Percentiles rank a stretch among this genome's conserved stretches.
Conservation (phyloP, 2,888 invertebrate species). For the Schrankia costaestrigalis region DNA sequence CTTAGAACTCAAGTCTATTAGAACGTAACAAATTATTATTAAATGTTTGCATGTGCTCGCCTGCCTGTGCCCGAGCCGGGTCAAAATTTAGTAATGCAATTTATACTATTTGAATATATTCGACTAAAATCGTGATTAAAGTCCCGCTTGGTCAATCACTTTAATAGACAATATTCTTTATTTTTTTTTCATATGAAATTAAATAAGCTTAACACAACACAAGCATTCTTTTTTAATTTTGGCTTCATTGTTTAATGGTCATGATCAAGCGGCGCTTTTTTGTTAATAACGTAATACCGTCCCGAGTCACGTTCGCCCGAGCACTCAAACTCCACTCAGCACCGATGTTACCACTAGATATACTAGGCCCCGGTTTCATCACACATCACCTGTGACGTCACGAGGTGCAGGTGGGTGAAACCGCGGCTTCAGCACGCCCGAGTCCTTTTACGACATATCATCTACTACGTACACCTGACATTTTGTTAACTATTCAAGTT, state of each 20-base stretch:
- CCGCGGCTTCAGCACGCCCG: slow-evolving; percentile 25
- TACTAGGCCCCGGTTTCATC: slow-evolving; percentile 18
- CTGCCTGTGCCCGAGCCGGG: slow-evolving; percentile 34
- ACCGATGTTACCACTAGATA: slow-evolving; percentile 39
- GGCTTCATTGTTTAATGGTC: not conserved
- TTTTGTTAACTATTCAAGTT: too few species aligned
- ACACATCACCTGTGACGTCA: slow-evolving; percentile 8
- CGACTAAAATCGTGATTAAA: slow-evolving; percentile 16
- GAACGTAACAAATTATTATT: slow-evolving; percentile 7
- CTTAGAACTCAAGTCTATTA: slow-evolving; percentile 15
- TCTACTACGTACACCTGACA: slow-evolving; percentile 34
- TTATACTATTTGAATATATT: slow-evolving; percentile 16
- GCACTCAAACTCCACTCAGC: slow-evolving; percentile 59
- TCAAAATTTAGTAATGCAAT: slow-evolving; percentile 21
- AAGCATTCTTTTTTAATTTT: not conserved
- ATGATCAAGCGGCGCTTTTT: slow-evolving; percentile 38
- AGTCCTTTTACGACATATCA: slow-evolving; percentile 31
- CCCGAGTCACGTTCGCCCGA: slow-evolving; percentile 61
- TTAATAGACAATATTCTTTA: too few species aligned
- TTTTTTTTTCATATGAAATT: too few species aligned
- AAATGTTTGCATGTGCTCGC: slow-evolving; percentile 50
- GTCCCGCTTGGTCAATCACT: slow-evolving; percentile 33
- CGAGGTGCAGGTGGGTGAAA: slow-evolving; percentile 18
- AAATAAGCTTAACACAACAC: too few species aligned
- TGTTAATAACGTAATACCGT: slow-evolving; percentile 34